phyloP scores from a whole-genome alignment of 2,113 vertebrate genomes.

The Bagarius yarrelli region DNA sequence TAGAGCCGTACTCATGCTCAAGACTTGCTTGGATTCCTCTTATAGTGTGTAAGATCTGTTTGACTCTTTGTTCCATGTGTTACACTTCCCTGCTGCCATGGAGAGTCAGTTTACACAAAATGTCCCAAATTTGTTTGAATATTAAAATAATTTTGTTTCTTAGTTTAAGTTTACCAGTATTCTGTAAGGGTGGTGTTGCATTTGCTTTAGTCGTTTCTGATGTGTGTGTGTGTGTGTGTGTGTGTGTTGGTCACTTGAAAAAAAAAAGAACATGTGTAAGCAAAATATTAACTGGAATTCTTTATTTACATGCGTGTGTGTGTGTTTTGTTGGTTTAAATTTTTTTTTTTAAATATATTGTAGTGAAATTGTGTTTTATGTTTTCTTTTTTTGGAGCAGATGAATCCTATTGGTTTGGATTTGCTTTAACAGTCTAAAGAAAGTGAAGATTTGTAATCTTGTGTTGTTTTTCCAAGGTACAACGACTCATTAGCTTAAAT shows the following conservation, averaged over 20 bases:
- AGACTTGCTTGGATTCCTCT: constrained; percentile 15
- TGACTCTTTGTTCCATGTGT: constrained; percentile 3
- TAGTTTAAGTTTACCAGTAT: neutral
- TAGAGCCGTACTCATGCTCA: constrained; percentile 8
- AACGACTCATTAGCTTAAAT: neutral
- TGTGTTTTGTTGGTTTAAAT: neutral
- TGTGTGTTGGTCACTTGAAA: neutral
- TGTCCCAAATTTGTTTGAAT: neutral
- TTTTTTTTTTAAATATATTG: neutral
- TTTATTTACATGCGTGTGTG: neutral
- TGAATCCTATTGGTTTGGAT: neutral
- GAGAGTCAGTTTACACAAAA: constrained; percentile 2
- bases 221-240: neutral
- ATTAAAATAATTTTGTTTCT: neutral
- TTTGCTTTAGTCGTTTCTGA: neutral
- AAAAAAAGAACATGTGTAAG: constrained; percentile 1
- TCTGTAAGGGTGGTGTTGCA: constrained; percentile 22
- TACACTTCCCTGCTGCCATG: constrained; percentile 11
- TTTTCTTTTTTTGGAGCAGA: neutral
- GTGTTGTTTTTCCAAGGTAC: neutral
- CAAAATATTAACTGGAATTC: constrained; percentile 43
- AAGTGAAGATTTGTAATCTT: neutral
- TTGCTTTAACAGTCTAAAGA: constrained; percentile 3
- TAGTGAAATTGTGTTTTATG: neutral
- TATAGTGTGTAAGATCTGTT: neutral